These are phyloP conservation scores for Heterocephalus glaber DNA, from an alignment of 2,113 vertebrate genomes.

Conservation along the genomic window DNA sequence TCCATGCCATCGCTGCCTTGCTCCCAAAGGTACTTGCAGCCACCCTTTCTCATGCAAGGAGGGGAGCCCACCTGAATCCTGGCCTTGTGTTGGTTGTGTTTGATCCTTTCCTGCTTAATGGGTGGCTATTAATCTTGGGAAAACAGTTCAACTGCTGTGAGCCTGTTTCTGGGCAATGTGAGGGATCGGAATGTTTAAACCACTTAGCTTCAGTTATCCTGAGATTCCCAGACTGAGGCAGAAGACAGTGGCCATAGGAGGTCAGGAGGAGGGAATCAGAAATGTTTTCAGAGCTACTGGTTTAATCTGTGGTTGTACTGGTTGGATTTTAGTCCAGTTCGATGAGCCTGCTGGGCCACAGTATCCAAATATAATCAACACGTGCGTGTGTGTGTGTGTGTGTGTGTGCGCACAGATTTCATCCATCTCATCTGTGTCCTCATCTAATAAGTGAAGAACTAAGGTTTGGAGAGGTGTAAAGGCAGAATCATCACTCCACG, in stretches of 20 bases:
- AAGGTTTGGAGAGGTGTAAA: neutral
- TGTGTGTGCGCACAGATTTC: neutral
- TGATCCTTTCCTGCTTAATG: neutral
- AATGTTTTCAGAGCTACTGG: neutral
- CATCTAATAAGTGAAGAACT: neutral
- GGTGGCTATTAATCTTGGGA: neutral
- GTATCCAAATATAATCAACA: neutral
- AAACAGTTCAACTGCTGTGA: neutral
- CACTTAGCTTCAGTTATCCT: neutral
- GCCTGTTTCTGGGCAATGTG: neutral
- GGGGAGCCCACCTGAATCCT: neutral
- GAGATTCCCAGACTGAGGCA: neutral
- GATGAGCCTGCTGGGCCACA: neutral
- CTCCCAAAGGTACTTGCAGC: constrained; percentile 28
- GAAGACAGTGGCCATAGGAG: neutral
- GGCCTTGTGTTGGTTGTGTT: too few species aligned
- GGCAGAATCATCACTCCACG: neutral
- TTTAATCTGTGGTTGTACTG: neutral
- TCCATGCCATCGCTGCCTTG: neutral
- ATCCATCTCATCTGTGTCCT: neutral
- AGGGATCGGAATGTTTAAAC: too few species aligned
- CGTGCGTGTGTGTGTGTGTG: fast-evolving
- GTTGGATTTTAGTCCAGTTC: neutral
- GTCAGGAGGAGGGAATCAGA: neutral
- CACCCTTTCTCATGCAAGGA: neutral